Evolutionary conservation across 2,797 vertebrate genomes (phyloP).

Genomic region (Sciurus vulgaris): DNA sequence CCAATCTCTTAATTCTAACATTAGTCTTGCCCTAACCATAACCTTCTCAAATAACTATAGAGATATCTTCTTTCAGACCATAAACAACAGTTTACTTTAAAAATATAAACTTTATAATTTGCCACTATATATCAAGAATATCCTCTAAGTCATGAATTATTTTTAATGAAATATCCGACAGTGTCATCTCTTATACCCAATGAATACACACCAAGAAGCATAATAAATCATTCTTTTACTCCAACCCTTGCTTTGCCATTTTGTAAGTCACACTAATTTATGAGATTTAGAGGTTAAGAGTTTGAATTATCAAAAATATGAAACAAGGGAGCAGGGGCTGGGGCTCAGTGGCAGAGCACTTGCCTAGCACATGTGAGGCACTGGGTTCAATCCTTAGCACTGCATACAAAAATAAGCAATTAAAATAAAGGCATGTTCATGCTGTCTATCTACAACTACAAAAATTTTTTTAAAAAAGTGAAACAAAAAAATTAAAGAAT

Average conservation of each 20-base stretch:
- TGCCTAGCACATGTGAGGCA: too few species aligned
- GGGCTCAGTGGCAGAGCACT: too few species aligned
- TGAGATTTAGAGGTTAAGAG: slow-evolving; percentile 28
- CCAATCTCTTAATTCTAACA: neutral
- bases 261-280: slow-evolving; percentile 16
- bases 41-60: slow-evolving; percentile 29
- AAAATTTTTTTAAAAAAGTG: too few species aligned
- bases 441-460: too few species aligned
- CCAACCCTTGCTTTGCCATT: neutral
- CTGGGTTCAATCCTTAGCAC: too few species aligned
- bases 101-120: slow-evolving; percentile 40
- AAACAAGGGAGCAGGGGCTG: neutral
- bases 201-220: neutral
- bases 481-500: neutral
- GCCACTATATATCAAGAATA: slow-evolving; percentile 20
- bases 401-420: too few species aligned
- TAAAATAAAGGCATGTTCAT: too few species aligned
- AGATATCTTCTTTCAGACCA: neutral
- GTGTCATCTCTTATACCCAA: slow-evolving; percentile 11
- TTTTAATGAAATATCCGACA: slow-evolving; percentile 38
- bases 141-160: neutral
- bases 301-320: slow-evolving; percentile 3
- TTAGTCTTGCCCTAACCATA: neutral
- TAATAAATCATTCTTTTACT: slow-evolving; percentile 3
- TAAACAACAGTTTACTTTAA: slow-evolving; percentile 63